A percentile compares a stretch with the other conserved stretches of the same genome.
Evolutionary conservation across 2,113 vertebrate species (phyloP).

Genomic region (Heliornis fulica): DNA sequence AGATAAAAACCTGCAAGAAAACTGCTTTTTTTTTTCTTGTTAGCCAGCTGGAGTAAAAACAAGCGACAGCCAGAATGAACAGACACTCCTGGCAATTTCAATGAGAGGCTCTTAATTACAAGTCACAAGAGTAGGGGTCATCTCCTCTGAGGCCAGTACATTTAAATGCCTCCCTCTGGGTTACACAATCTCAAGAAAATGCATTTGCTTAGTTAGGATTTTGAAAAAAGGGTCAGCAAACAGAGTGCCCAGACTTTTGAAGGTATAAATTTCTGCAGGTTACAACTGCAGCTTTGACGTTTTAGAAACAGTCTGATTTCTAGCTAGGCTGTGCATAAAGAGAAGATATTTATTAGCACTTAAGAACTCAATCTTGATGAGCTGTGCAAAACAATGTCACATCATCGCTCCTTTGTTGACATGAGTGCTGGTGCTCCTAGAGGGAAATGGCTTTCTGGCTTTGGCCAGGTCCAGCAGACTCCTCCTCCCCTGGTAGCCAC

Average conservation of each 20-base stretch:
- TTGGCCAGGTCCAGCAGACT: background rate
- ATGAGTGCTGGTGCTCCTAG: background rate
- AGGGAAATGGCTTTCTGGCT: background rate
- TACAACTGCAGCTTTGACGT: background rate
- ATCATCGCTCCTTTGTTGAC: background rate
- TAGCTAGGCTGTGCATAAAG: background rate
- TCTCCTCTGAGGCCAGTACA: background rate
- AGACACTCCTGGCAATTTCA: slow-evolving; percentile 11
- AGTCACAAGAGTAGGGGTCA: background rate
- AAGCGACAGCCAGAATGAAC: slow-evolving; percentile 1
- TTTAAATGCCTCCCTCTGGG: background rate
- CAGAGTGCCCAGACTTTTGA: background rate
- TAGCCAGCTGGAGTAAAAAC: background rate
- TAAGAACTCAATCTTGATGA: background rate
- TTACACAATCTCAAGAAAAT: background rate
- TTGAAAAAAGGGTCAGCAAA: background rate
- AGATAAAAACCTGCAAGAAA: slow-evolving; percentile 26
- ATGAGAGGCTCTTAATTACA: slow-evolving; percentile 16
- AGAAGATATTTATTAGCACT: background rate
- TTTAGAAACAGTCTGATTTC: background rate
- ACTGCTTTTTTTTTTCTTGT: background rate
- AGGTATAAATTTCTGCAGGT: background rate
- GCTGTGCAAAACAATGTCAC: background rate
- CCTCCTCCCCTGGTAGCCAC: background rate
- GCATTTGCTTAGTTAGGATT: background rate